These are phyloP conservation scores for Crocidura indochinensis DNA, from an alignment of 2,797 vertebrate genomes.

Conservation along the genomic window DNA sequence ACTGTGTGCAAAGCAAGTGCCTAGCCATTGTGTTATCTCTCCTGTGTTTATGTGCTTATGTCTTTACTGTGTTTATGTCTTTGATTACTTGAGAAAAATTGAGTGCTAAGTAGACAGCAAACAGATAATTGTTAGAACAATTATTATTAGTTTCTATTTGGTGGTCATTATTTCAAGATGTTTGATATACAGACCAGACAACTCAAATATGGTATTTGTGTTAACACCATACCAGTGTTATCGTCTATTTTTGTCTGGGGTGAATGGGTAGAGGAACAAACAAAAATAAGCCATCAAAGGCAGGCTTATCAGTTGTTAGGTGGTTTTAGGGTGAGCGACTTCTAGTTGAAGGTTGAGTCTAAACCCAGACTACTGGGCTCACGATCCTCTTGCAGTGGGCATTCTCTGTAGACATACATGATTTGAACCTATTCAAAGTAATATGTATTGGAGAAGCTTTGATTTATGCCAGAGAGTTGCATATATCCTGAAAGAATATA, in stretches of 20 bases:
- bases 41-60: too few relatives aligned
- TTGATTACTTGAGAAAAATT: conserved; percentile 59
- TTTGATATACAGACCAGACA: conserved; percentile 16
- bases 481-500: too few relatives aligned
- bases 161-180: conserved; percentile 39
- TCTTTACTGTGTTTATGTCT: neutral
- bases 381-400: neutral
- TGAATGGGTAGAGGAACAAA: neutral
- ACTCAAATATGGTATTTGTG: neutral
- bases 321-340: conserved; percentile 9
- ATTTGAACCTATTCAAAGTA: neutral
- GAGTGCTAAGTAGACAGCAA: neutral
- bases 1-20: too few relatives aligned
- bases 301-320: conserved; percentile 20
- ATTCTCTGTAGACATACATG: conserved; percentile 29
- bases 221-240: neutral
- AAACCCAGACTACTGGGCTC: conserved; percentile 1
- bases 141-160: conserved; percentile 22
- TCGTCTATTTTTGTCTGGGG: neutral
- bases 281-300: neutral
- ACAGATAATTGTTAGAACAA: conserved; percentile 11
- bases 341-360: conserved; percentile 7
- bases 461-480: too few relatives aligned
- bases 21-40: too few relatives aligned
- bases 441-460: conserved; percentile 32